phyloP scores from a whole-genome alignment of 2,888 invertebrate genomes.

The Andrena marginata region DNA sequence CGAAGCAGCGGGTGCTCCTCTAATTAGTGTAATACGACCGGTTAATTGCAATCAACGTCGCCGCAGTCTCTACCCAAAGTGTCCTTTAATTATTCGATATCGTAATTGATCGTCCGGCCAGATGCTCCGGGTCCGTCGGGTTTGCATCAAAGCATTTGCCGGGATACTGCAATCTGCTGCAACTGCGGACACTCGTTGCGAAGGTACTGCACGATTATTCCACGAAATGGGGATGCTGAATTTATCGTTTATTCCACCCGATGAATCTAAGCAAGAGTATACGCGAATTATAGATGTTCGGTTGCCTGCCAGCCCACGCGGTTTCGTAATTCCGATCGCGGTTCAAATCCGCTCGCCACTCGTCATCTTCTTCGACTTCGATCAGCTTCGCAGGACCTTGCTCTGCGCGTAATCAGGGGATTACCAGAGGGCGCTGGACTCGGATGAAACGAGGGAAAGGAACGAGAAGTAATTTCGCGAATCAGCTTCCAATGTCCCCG shows the following conservation, averaged over 20 bases:
- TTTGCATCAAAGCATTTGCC: constrained; percentile 10
- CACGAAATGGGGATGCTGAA: no score
- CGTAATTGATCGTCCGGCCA: constrained; percentile 39
- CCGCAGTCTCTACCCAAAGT: constrained; percentile 61
- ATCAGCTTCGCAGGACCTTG: no score
- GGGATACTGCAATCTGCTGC: constrained; percentile 32
- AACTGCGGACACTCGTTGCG: neutral
- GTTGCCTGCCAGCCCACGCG: no score
- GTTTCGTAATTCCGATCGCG: no score
- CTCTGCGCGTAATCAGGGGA: neutral
- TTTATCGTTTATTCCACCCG: no score
- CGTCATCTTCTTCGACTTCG: no score
- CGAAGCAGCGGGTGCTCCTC: constrained; percentile 42
- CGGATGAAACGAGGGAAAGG: neutral
- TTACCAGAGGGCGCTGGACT: neutral
- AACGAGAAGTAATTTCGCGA: neutral
- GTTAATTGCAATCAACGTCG: constrained; percentile 73
- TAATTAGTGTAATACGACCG: constrained; percentile 73
- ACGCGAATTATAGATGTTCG: no score
- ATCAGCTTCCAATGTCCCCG: neutral
- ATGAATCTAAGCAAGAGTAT: no score
- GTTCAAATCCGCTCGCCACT: no score
- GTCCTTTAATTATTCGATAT: constrained; percentile 67
- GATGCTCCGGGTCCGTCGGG: constrained; percentile 3
- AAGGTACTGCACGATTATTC: no score